These are phyloP conservation scores for Drosophila tristis DNA, from an alignment of 1,140 invertebrate genomes.

Conservation along the genomic window DNA sequence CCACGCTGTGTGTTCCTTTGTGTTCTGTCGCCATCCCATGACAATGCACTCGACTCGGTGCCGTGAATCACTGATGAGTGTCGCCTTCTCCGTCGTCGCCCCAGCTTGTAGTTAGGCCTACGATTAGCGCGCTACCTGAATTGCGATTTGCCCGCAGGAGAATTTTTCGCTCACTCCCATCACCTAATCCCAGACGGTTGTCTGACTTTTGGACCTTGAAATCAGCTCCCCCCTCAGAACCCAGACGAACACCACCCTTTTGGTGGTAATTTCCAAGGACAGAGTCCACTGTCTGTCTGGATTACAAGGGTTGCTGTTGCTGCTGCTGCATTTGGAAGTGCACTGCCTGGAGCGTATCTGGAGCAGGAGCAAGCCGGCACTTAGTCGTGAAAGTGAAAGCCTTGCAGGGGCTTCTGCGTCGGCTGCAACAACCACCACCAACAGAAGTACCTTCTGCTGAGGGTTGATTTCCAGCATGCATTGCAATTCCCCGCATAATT, in stretches of 20 bases:
- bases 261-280: slow-evolving; percentile 12
- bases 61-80: slow-evolving; percentile 59
- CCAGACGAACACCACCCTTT: slow-evolving; percentile 33
- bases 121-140: slow-evolving; percentile 54
- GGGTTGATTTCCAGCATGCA: slow-evolving; percentile 36
- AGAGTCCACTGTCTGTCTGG: background rate
- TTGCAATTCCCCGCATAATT: slow-evolving; percentile 38
- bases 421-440: slow-evolving; percentile 32
- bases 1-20: slow-evolving; percentile 27
- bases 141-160: slow-evolving; percentile 24
- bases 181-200: background rate
- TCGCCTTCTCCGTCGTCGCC: background rate
- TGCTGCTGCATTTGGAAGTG: slow-evolving; percentile 39
- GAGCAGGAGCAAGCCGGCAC: slow-evolving; percentile 45
- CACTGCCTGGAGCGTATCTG: slow-evolving; percentile 42
- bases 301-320: slow-evolving; percentile 46
- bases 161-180: too few species aligned
- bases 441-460: background rate
- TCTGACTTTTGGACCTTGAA: slow-evolving; percentile 61
- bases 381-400: slow-evolving; percentile 54
- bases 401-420: slow-evolving; percentile 20
- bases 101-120: slow-evolving; percentile 46
- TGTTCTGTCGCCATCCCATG: slow-evolving; percentile 5
- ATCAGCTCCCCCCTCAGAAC: background rate
- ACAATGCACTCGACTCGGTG: slow-evolving; percentile 28